These are phyloP conservation scores for Chloroclystis v-ata DNA, from an alignment of 2,888 invertebrate genomes.

Conservation along the genomic window DNA sequence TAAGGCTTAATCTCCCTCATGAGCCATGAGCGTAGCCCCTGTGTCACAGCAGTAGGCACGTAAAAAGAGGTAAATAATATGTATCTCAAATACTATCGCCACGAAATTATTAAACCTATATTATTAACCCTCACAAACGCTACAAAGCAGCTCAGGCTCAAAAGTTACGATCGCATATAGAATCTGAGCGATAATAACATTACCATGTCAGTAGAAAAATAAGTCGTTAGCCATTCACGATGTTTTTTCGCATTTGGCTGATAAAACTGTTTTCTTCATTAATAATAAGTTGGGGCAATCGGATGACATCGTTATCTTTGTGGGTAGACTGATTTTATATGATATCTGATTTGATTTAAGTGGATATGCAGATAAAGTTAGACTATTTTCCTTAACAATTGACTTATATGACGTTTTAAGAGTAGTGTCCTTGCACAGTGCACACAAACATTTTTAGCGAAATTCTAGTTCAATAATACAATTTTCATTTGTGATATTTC, in stretches of 20 bases:
- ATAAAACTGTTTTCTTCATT: conserved; percentile 16
- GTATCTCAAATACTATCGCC: not conserved
- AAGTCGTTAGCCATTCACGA: conserved; percentile 15
- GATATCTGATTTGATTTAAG: not conserved
- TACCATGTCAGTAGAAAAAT: conserved; percentile 21
- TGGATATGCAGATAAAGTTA: not conserved
- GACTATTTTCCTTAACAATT: not conserved
- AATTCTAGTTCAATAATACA: no score
- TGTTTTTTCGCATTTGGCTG: conserved; percentile 16
- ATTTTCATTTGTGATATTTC: no score
- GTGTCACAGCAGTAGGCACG: no score
- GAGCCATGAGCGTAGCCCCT: no score
- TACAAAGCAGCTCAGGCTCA: conserved; percentile 7
- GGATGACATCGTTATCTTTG: not conserved
- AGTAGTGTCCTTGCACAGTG: no score
- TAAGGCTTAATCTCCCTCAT: no score
- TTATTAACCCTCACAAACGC: not conserved
- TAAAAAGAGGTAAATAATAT: no score
- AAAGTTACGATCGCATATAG: conserved; percentile 7
- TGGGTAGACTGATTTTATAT: conserved; percentile 6
- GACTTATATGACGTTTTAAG: no score
- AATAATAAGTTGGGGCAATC: conserved; percentile 9
- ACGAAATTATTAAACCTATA: not conserved
- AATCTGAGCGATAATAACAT: conserved; percentile 13
- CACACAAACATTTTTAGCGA: no score